phyloP scores from a whole-genome alignment of 92 coral and sea anemone species.

The Umimayanthus chanpuru region DNA sequence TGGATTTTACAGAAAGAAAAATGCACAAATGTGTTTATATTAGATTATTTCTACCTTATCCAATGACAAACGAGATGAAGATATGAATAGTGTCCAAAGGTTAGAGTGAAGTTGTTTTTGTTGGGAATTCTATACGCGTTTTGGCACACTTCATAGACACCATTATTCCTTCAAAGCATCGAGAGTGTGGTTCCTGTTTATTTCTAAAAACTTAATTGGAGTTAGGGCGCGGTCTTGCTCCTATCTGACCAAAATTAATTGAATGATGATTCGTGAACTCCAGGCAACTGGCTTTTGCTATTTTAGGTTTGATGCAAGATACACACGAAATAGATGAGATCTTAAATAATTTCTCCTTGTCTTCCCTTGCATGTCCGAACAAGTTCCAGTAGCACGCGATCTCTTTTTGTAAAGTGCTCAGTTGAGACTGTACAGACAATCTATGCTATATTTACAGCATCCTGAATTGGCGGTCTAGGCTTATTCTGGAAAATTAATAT shows the following conservation, averaged over 20 bases:
- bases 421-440: neutral
- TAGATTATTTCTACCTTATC: constrained; percentile 34
- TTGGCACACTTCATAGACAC: constrained; percentile 19
- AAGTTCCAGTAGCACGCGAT: neutral
- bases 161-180: constrained; percentile 2
- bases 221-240: constrained; percentile 5
- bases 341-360: neutral
- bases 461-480: neutral
- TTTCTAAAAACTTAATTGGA: constrained; percentile 4
- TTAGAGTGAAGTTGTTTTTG: constrained; percentile 37
- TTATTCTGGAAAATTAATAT: neutral
- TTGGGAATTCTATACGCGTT: constrained; percentile 28
- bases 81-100: constrained; percentile 31
- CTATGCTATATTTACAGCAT: neutral
- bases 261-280: neutral
- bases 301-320: neutral
- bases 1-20: constrained; percentile 35
- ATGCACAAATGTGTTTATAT: constrained; percentile 39
- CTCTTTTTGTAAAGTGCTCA: neutral
- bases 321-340: neutral
- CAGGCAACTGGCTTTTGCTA: neutral
- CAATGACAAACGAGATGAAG: constrained; percentile 27
- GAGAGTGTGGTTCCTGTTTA: constrained; percentile 7
- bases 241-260: neutral
- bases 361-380: neutral